Base-by-base conservation (phyloP, 2,888 invertebrate species). In the Chrysolina americana region DNA sequence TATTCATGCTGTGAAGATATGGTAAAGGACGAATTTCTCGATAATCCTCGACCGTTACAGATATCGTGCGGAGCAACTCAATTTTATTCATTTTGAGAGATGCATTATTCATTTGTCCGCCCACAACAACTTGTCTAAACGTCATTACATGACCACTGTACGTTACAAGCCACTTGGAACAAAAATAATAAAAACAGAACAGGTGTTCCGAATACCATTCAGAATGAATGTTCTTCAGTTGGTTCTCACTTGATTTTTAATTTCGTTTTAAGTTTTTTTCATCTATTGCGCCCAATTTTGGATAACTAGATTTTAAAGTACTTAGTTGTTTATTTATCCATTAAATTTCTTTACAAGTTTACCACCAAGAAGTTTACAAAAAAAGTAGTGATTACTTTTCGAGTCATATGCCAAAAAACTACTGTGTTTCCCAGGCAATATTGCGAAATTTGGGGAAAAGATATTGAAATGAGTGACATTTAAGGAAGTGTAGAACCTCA, bases 101-200 rank as follows among this genome's bases (percentile, higher is more conserved):
- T 81, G 78, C 74, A 80, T 81, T 79, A 80, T 81, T 80, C 80
- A 81, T 80, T 50, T 48, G 66, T 66, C 66, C 66, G 66, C 66
- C 66, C 36, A 66, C 66, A 66, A 66, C 66, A 75, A 76, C 75
- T 75, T 75, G 75, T 75, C 71, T 72, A 75, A 75, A 72, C 72
- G 75, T 75, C 75, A 75, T 75, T 72, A 69, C 75, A 72, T 59
- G 71, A 70, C 69, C 71, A 71, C 72, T 71, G 71, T 69, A 75
- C 59, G 48, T 68, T 69, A 72, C 65, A 68, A 64, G 56, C 28
- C 28, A 36, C 44, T 66, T 66, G 50, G 48, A 48, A 72, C 65
- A 56, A 75, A 69, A 70, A 65, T 56, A 53, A 53, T 56, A 70
- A 36, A 48, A 70, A 66, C 66, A 65, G 59, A 73, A 73, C 76